These are phyloP conservation scores for Subanguina moxae DNA, from an alignment of 1,140 invertebrate species.

Conservation along the genomic window DNA sequence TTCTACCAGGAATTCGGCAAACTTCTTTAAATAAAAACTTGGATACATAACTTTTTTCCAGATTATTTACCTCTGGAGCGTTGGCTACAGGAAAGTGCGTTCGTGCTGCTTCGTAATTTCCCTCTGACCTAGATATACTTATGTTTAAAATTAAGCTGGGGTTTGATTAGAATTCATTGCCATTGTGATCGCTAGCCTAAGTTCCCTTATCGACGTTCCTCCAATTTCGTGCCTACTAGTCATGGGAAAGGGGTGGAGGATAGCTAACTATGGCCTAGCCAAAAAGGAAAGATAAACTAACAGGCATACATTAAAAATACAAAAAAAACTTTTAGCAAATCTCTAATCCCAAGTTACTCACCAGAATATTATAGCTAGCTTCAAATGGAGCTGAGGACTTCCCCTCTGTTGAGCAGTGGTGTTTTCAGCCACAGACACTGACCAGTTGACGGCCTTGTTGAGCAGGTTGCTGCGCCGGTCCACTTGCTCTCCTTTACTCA, in stretches of 20 bases:
- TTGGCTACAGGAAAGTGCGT: not conserved
- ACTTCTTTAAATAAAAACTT: not conserved
- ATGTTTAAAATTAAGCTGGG: too few species aligned
- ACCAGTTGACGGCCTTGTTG: not conserved
- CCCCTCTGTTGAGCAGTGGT: not conserved
- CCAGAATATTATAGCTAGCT: not conserved
- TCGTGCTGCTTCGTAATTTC: slow-evolving; percentile 1
- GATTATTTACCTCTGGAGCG: not conserved
- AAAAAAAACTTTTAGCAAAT: too few species aligned
- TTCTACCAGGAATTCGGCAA: not conserved
- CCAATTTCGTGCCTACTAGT: too few species aligned
- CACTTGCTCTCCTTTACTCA: not conserved
- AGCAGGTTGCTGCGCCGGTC: not conserved
- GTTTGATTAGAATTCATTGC: too few species aligned
- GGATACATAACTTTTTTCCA: not conserved
- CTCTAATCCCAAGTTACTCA: too few species aligned
- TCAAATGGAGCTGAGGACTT: not conserved
- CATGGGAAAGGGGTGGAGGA: too few species aligned
- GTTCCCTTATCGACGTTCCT: too few species aligned
- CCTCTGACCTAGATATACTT: too few species aligned
- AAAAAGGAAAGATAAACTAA: too few species aligned
- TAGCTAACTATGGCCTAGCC: too few species aligned
- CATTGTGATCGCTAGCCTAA: too few species aligned
- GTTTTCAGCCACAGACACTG: not conserved
- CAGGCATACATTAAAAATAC: too few species aligned